These are phyloP conservation scores for Rhadina sibilatrix DNA, from an alignment of 2,113 vertebrate species.

Conservation along the genomic window DNA sequence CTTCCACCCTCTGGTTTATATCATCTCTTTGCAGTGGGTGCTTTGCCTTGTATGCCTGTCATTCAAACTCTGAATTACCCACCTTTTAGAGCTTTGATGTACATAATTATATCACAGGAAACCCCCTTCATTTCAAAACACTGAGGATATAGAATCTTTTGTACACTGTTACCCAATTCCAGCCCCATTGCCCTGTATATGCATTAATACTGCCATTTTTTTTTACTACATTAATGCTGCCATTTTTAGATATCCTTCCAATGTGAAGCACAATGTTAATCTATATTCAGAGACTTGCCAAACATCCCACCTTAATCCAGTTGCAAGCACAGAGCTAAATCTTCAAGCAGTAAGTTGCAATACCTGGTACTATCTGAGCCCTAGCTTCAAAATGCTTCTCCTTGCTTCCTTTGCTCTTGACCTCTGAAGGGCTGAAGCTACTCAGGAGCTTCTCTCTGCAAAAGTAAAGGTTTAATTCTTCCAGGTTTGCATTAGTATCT, in stretches of 20 bases:
- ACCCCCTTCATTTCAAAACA: neutral
- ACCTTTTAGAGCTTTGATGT: neutral
- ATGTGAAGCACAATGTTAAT: neutral
- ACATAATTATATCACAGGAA: neutral
- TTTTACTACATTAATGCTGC: too few relatives aligned
- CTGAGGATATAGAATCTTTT: neutral
- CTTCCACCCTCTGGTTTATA: neutral
- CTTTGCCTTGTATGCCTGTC: neutral
- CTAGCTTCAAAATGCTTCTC: neutral
- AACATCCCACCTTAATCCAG: neutral
- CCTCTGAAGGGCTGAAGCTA: neutral
- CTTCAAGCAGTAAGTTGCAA: neutral
- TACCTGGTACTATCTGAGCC: neutral
- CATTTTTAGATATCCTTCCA: neutral
- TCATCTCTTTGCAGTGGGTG: neutral
- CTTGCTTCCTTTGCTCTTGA: neutral
- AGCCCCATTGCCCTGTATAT: neutral
- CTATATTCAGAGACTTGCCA: neutral
- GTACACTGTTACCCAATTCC: neutral
- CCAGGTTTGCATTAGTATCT: neutral
- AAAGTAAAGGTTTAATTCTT: neutral
- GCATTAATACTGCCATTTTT: rapidly evolving
- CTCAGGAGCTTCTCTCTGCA: neutral
- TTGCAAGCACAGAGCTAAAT: neutral
- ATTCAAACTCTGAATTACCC: neutral